Evolutionary conservation across 1,140 invertebrate genomes (phyloP).

Genomic region (Copidosoma floridanum): DNA sequence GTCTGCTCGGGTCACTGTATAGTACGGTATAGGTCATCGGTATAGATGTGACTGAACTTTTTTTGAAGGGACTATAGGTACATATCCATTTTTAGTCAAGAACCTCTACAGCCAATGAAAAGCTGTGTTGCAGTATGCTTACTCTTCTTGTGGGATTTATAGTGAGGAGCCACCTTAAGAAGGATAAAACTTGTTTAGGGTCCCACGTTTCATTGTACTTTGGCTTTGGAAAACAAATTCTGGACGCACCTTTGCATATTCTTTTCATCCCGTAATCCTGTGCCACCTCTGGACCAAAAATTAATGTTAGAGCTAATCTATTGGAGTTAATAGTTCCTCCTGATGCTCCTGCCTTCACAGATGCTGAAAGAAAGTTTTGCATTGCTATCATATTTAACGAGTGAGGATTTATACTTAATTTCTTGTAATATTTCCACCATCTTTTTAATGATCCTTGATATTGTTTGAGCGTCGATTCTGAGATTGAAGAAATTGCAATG

Average conservation of each 20-base stretch:
- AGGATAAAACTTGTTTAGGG: conserved; percentile 10
- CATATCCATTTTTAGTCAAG: too few species aligned
- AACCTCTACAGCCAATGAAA: too few species aligned
- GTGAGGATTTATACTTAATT: background rate
- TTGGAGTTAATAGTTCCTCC: conserved; percentile 1
- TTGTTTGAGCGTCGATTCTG: background rate
- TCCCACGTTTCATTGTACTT: conserved; percentile 31
- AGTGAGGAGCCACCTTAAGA: conserved; percentile 4
- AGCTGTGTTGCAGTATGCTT: too few species aligned
- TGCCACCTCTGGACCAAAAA: background rate
- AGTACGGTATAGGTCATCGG: too few species aligned
- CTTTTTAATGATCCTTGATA: conserved; percentile 2
- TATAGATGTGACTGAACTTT: conserved; percentile 7
- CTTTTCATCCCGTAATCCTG: conserved; percentile 20
- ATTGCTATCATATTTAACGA: background rate
- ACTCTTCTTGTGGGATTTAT: conserved; percentile 26
- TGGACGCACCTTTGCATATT: conserved; percentile 32
- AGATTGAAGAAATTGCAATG: background rate
- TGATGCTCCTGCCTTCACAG: conserved; percentile 15
- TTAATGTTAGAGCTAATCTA: conserved; percentile 15
- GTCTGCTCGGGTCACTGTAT: too few species aligned
- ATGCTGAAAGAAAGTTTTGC: conserved; percentile 9
- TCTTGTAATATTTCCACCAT: background rate
- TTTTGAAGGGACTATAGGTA: too few species aligned
- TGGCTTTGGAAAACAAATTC: conserved; percentile 25